Evolutionary conservation across 2,113 vertebrate species (phyloP), one percentile per base, ranked within the genome.

Genomic region (Asarcornis scutulata): DNA sequence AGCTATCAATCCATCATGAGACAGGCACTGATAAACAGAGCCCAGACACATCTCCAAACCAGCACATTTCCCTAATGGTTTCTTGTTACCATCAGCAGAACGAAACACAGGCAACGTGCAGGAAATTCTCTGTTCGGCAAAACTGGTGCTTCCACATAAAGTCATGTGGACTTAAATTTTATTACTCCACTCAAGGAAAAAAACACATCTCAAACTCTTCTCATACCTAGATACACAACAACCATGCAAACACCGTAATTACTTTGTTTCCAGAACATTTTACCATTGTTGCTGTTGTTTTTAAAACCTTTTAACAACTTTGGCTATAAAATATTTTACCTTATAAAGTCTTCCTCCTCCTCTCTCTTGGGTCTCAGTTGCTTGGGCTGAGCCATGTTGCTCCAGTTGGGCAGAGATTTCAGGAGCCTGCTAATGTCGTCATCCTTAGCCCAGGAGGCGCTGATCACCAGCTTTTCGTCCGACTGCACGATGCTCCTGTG

Each of bases 381-480:
- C 96, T 99, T 98, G 91, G 99, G 99, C 59, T 99, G 99, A 29
- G 99, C 97, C 99, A 99, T 99, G 84, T 98, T 99, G 40, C 98
- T 98, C 99, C 99, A 99, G 97, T 99, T 99, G 17, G 99, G 99
- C 26, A 99, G 98, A 3, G 99, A 99, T 96, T 99, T 99, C 74
- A 99, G 97, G 87, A 99, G 98, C 38, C 99, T 98, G 94, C 99
- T 99, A 96, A 99, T 99, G 40, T 99, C 99, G 9, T 99, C 99
- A 7, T 99, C 99, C 97, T 99, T 99, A 52, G 99, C 98, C 99
- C 99, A 99, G 36, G 99, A 99, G 0, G 99, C 99, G 20, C 99
- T 99, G 96, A 99, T 99, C 89, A 99, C 99, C 94, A 99, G 97
- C 93, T 99, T 99, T 84, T 99, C 99, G 38, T 99, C 99, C 2